phyloP scores from a whole-genome alignment of 1,140 invertebrate genomes.

The Trichonephila inaurata region DNA sequence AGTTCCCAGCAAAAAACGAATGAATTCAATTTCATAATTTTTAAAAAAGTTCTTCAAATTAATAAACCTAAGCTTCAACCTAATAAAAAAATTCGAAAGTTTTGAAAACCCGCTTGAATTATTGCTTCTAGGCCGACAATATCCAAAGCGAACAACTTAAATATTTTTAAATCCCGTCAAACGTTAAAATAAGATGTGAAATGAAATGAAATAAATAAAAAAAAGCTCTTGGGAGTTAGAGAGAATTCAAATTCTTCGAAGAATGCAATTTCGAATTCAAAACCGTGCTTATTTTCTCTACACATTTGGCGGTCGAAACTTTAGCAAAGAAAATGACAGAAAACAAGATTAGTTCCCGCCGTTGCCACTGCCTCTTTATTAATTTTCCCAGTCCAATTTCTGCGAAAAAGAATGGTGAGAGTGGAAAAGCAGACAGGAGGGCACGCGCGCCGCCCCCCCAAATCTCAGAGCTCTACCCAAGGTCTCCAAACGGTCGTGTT shows the following conservation, averaged over 20 bases:
- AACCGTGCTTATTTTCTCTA: conserved; percentile 17
- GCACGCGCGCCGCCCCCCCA: too few relatives aligned
- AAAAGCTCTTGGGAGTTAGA: background rate
- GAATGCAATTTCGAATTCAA: conserved; percentile 40
- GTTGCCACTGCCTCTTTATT: conserved; percentile 40
- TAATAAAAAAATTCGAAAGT: too few relatives aligned
- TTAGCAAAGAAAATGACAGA: conserved; percentile 13
- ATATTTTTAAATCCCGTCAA: conserved; percentile 18
- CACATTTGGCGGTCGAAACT: conserved; percentile 43
- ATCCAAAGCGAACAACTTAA: background rate
- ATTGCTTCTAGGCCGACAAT: too few relatives aligned
- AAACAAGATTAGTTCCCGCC: conserved; percentile 44
- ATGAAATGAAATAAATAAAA: background rate
- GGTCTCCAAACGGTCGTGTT: conserved; percentile 44
- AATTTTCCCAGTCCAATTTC: conserved; percentile 45
- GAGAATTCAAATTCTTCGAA: background rate
- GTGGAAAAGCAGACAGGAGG: background rate
- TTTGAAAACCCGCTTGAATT: too few relatives aligned
- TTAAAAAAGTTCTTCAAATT: too few relatives aligned
- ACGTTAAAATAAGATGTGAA: background rate
- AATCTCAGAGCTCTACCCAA: background rate
- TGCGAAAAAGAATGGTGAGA: conserved; percentile 31
- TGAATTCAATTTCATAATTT: too few relatives aligned
- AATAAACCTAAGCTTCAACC: too few relatives aligned
- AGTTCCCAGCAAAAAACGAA: too few relatives aligned